A percentile compares a stretch with the other conserved stretches of the same genome.
Conservation (phyloP, 1,140 invertebrate genomes). For the Zaprionus davidi region DNA sequence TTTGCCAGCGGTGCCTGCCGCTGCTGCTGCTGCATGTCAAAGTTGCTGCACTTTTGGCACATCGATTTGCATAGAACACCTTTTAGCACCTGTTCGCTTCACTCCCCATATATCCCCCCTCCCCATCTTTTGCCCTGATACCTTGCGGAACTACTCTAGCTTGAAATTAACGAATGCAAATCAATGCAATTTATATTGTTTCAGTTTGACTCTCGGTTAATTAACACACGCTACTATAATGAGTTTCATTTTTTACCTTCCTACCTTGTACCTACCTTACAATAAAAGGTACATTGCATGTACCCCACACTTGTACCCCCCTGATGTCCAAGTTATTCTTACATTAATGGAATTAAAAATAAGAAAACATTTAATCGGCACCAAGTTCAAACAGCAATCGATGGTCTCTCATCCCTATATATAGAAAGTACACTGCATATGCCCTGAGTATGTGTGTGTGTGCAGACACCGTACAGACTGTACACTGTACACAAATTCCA, state of each 20-base stretch:
- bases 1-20: constrained; percentile 5
- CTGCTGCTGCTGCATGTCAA: constrained; percentile 39
- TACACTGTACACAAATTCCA: constrained; percentile 6
- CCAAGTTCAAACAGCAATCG: background rate
- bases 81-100: constrained; percentile 22
- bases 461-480: background rate
- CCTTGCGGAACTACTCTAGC: background rate
- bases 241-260: background rate
- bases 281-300: background rate
- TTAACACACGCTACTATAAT: background rate
- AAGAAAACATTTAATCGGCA: background rate
- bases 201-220: background rate
- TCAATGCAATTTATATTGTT: constrained; percentile 10
- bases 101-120: background rate
- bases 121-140: too few species aligned
- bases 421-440: background rate
- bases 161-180: constrained; percentile 36
- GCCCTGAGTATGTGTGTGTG: background rate
- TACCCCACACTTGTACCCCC: background rate
- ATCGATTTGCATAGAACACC: constrained; percentile 37
- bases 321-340: background rate
- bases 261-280: background rate
- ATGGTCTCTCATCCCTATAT: background rate
- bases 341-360: background rate
- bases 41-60: constrained; percentile 58